Evolutionary conservation across 53 echinoderm and acorn worm species (phyloP).

Genomic region (Stichopus horrens): DNA sequence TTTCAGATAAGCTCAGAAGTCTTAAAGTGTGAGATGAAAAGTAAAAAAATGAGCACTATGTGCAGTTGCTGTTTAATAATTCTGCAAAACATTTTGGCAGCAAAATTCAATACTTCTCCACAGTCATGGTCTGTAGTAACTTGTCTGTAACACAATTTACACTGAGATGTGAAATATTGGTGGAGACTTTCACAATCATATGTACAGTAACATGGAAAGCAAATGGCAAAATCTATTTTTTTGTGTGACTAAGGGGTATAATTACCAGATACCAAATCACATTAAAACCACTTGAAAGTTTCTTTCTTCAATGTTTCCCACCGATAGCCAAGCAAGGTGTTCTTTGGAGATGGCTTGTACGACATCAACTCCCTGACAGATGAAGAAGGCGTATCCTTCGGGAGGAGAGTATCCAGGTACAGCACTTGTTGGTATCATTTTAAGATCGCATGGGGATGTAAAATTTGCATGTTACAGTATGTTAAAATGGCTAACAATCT

Average conservation of each 20-base stretch:
- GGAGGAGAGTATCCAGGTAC: conserved; percentile 62
- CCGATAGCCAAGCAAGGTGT: conserved; percentile 75
- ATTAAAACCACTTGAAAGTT: neutral
- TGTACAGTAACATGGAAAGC: too few species aligned
- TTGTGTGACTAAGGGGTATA: neutral
- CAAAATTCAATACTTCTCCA: too few species aligned
- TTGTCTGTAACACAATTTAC: too few species aligned
- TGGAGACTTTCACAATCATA: too few species aligned
- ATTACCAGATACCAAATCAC: neutral
- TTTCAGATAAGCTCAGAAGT: too few species aligned
- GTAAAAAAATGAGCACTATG: too few species aligned
- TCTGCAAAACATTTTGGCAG: too few species aligned
- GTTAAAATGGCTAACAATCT: neutral
- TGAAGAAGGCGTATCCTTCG: conserved; percentile 80
- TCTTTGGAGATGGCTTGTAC: conserved; percentile 98
- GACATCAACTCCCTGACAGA: conserved; percentile 84
- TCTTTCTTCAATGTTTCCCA: neutral
- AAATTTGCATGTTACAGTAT: neutral
- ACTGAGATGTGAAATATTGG: too few species aligned
- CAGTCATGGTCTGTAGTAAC: too few species aligned
- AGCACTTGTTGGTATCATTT: neutral
- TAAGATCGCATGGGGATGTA: neutral
- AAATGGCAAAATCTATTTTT: too few species aligned
- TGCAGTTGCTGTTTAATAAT: too few species aligned
- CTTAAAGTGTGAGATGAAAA: too few species aligned